Conservation (phyloP, 2,888 invertebrate genomes). For the Harmothoe impar region DNA sequence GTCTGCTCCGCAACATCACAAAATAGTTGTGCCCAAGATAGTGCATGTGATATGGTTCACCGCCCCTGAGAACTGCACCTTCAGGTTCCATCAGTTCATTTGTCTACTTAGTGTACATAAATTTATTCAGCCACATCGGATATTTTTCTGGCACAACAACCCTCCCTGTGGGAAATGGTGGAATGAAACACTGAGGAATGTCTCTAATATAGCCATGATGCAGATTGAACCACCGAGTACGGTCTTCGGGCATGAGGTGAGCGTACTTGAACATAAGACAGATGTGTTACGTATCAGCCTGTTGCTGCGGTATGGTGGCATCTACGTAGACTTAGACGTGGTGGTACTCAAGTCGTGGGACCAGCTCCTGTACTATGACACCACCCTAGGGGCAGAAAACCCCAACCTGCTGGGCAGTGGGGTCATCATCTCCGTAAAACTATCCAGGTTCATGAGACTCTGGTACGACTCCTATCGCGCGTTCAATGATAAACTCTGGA, state of each 20-base stretch:
- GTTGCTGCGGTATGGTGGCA: slow-evolving; percentile 76
- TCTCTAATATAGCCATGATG: slow-evolving; percentile 65
- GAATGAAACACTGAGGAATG: slow-evolving; percentile 64
- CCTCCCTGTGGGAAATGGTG: slow-evolving; percentile 70
- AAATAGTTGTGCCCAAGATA: slow-evolving; percentile 64
- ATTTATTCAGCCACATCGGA: slow-evolving; percentile 67
- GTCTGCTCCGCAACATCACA: slow-evolving; percentile 12
- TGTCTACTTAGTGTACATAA: slow-evolving; percentile 68
- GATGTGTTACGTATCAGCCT: slow-evolving; percentile 71
- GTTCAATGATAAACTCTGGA: slow-evolving; percentile 68
- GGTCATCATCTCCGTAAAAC: slow-evolving; percentile 74
- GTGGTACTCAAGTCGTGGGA: slow-evolving; percentile 74
- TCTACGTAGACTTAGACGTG: slow-evolving; percentile 80
- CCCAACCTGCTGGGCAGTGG: slow-evolving; percentile 74
- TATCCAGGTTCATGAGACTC: slow-evolving; percentile 74
- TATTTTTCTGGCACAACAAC: slow-evolving; percentile 69
- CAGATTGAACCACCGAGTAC: slow-evolving; percentile 64
- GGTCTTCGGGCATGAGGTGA: slow-evolving; percentile 66
- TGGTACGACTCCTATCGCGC: slow-evolving; percentile 75
- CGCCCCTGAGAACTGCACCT: slow-evolving; percentile 64
- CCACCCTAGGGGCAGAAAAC: slow-evolving; percentile 77
- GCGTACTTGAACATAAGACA: slow-evolving; percentile 69
- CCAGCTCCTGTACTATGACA: slow-evolving; percentile 73
- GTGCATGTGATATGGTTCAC: slow-evolving; percentile 70
- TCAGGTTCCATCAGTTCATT: slow-evolving; percentile 69